Conservation (phyloP, 2,797 vertebrate genomes). For the Prionace glauca region DNA sequence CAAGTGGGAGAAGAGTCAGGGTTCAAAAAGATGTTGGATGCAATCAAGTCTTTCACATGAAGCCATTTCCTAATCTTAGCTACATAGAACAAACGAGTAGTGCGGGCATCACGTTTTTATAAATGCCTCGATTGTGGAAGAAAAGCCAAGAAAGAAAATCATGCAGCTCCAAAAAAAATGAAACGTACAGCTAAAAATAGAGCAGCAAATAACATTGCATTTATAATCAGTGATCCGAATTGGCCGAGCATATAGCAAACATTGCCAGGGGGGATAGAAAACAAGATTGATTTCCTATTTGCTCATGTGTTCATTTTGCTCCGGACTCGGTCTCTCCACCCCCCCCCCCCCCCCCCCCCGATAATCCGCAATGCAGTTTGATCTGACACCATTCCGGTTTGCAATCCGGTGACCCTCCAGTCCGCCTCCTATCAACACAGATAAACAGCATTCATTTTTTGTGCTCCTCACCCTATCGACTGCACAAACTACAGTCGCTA, state of each 20-base stretch:
- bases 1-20: too few relatives aligned
- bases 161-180: neutral
- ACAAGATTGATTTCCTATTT: neutral
- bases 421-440: neutral
- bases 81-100: too few relatives aligned
- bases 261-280: neutral
- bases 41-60: neutral
- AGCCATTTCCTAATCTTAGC: neutral
- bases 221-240: neutral
- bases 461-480: neutral
- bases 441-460: neutral
- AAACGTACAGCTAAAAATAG: neutral
- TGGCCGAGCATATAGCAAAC: neutral
- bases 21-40: neutral
- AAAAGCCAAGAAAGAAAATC: neutral
- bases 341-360: neutral
- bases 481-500: neutral
- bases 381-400: neutral
- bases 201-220: neutral
- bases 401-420: neutral
- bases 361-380: conserved; percentile 21
- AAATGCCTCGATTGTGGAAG: too few relatives aligned
- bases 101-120: too few relatives aligned
- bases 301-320: neutral
- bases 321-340: neutral